Percentiles rank a stretch among this genome's conserved stretches.
Conservation (phyloP, 2,797 vertebrate genomes). For the Luscinia luscinia region DNA sequence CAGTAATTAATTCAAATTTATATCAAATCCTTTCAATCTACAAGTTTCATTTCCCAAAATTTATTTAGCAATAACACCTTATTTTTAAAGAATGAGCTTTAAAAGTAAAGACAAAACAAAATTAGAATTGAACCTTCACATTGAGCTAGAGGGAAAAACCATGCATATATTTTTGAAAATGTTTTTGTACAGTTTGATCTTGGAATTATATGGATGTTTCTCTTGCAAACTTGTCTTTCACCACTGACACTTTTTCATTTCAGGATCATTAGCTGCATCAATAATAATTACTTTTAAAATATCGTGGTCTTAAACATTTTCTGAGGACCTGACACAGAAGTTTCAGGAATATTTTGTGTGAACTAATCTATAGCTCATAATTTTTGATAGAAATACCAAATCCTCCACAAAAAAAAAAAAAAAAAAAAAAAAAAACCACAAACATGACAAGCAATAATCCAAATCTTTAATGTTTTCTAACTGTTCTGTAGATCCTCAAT, state of each 20-base stretch:
- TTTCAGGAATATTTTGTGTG: neutral
- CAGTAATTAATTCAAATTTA: neutral
- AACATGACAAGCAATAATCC: neutral
- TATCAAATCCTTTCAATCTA: neutral
- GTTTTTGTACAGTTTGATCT: neutral
- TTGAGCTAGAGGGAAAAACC: neutral
- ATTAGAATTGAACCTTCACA: neutral
- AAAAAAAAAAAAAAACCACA: neutral
- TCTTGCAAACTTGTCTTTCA: neutral
- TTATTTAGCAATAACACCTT: neutral
- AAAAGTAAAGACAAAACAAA: neutral
- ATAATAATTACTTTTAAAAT: neutral
- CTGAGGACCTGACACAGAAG: neutral
- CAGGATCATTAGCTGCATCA: neutral
- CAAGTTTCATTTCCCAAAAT: neutral
- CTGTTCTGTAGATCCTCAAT: neutral
- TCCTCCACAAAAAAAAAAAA: neutral
- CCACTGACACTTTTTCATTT: neutral
- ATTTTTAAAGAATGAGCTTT: neutral
- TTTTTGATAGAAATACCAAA: neutral
- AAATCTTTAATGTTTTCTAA: neutral
- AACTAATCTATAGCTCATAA: neutral
- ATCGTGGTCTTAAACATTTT: neutral
- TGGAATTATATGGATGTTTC: neutral
- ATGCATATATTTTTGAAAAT: neutral